Conservation (phyloP, 92 coral and sea anemone species). For the Chrysogorgia sp. region DNA sequence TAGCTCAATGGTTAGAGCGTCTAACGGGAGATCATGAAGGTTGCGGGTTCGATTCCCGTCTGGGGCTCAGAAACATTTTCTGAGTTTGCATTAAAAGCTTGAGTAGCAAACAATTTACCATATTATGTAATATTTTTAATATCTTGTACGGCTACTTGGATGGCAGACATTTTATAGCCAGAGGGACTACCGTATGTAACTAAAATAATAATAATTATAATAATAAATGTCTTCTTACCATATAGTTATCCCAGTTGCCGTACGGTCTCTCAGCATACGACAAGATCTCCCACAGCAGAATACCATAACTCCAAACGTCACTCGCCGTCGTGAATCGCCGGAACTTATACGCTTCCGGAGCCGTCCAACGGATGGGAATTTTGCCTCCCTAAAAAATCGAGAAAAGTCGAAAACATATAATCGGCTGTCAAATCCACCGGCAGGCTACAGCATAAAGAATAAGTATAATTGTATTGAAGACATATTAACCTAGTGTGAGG, state of each 20-base stretch:
- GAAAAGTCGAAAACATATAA: too few species aligned
- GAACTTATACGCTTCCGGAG: slow-evolving; percentile 87
- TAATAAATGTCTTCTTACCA: slow-evolving; percentile 50
- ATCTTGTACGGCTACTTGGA: not conserved
- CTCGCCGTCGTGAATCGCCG: slow-evolving; percentile 85
- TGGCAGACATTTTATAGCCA: not conserved
- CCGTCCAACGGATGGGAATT: slow-evolving; percentile 96
- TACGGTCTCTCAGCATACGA: slow-evolving; percentile 87
- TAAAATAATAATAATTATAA: not conserved
- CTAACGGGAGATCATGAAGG: too few species aligned
- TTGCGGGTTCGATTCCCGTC: too few species aligned
- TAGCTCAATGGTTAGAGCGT: too few species aligned
- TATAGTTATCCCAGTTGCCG: slow-evolving; percentile 92
- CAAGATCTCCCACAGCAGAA: slow-evolving; percentile 89
- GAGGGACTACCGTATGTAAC: not conserved
- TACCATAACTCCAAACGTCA: slow-evolving; percentile 94
- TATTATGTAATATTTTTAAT: too few species aligned
- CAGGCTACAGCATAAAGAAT: too few species aligned
- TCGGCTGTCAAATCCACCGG: not conserved
- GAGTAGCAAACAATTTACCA: too few species aligned
- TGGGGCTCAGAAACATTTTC: too few species aligned
- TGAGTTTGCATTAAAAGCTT: too few species aligned
- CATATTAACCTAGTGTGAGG: too few species aligned
- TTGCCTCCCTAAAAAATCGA: slow-evolving; percentile 74
- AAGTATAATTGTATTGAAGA: not conserved